phyloP scores from a whole-genome alignment of 2,797 vertebrate species.

The Bradypus variegatus region DNA sequence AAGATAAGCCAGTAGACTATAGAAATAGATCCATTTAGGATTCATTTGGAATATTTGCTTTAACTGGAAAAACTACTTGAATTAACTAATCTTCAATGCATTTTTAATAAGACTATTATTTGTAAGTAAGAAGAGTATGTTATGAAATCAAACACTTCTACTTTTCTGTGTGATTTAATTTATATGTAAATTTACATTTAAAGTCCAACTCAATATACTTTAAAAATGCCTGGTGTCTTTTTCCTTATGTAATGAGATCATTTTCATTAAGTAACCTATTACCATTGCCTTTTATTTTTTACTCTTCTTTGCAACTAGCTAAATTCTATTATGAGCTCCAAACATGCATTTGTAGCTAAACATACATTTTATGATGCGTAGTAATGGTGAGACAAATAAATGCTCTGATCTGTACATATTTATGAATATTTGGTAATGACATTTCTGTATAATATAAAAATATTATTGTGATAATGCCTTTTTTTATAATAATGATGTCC shows the following conservation, averaged over 20 bases:
- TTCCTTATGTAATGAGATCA: neutral
- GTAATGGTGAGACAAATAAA: neutral
- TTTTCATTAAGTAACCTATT: neutral
- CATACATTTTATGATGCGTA: neutral
- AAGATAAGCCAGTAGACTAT: neutral
- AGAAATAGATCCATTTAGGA: neutral
- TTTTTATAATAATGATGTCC: neutral
- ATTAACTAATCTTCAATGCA: neutral
- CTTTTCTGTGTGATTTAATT: slow-evolving; percentile 1
- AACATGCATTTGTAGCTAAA: neutral
- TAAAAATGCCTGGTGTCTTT: neutral
- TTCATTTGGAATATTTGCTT: slow-evolving; percentile 4
- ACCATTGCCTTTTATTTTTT: neutral
- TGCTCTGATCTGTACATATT: neutral
- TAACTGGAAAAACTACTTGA: neutral
- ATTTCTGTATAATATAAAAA: neutral
- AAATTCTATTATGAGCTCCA: neutral
- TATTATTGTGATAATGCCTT: neutral
- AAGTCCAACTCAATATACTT: neutral
- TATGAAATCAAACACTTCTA: neutral
- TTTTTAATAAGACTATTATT: neutral
- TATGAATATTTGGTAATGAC: neutral
- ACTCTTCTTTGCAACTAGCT: neutral
- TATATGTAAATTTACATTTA: neutral
- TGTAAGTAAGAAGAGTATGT: neutral